Percentiles rank a stretch among this genome's conserved stretches.
These are phyloP conservation scores for Amblyjoppa fuscipennis DNA, from an alignment of 2,888 invertebrate species.

Conservation along the genomic window DNA sequence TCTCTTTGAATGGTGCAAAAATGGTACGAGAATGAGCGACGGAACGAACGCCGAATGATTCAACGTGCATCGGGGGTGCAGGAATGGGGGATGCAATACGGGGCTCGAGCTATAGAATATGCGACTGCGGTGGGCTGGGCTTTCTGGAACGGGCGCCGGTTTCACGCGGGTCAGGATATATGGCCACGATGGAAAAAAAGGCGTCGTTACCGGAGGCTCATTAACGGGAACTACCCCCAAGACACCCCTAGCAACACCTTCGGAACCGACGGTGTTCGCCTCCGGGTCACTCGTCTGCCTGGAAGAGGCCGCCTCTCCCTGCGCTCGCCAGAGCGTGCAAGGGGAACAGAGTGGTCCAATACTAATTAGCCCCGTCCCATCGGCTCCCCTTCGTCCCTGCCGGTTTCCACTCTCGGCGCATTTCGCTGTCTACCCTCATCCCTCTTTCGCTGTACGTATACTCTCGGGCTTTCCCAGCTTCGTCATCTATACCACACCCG, in stretches of 20 bases:
- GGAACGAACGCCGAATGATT: background rate
- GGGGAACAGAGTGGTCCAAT: conserved; percentile 74
- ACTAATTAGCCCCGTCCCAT: conserved; percentile 77
- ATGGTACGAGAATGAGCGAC: background rate
- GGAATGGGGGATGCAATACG: background rate
- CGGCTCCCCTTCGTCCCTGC: conserved; percentile 60
- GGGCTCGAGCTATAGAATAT: background rate
- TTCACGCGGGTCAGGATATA: conserved; percentile 72
- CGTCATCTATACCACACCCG: conserved; percentile 1
- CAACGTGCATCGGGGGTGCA: conserved; percentile 9
- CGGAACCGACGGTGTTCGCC: conserved; percentile 63
- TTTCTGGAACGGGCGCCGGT: conserved; percentile 11
- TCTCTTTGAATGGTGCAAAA: background rate
- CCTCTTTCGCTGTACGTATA: conserved; percentile 39
- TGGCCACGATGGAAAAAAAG: conserved; percentile 76
- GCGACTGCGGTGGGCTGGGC: conserved; percentile 28
- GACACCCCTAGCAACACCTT: conserved; percentile 79
- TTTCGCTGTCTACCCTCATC: conserved; percentile 53
- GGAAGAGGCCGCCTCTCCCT: conserved; percentile 34
- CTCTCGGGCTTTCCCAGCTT: conserved; percentile 32
- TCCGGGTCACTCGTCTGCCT: conserved; percentile 45
- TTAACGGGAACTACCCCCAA: conserved; percentile 82
- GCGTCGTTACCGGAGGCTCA: conserved; percentile 82
- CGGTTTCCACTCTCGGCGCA: conserved; percentile 47
- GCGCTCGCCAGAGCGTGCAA: conserved; percentile 59